A percentile compares a stretch with the other conserved stretches of the same genome.
Evolutionary conservation across 2,113 vertebrate genomes (phyloP).

Genomic region (Heloderma charlesbogerti): DNA sequence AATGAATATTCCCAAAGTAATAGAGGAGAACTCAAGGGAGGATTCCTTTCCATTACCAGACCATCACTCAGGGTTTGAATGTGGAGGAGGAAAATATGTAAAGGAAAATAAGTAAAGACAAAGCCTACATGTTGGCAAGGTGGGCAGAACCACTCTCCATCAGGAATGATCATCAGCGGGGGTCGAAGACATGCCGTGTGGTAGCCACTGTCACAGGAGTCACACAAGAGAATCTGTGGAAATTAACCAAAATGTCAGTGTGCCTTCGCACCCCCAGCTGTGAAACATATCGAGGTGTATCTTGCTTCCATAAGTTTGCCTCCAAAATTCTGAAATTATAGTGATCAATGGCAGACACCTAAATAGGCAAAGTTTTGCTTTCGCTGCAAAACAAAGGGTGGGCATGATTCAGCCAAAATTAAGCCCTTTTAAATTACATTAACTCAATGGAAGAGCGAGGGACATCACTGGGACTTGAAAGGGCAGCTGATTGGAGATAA

Average conservation of each 20-base stretch:
- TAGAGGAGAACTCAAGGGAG: not conserved
- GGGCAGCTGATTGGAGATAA: no score
- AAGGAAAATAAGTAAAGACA: not conserved
- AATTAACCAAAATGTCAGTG: slow-evolving; percentile 46
- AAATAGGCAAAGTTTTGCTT: not conserved
- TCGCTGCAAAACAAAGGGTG: no score
- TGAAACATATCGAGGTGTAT: not conserved
- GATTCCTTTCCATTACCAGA: not conserved
- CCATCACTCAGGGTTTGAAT: not conserved
- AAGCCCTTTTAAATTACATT: not conserved
- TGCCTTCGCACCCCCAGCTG: not conserved
- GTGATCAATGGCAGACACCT: not conserved
- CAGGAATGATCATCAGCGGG: slow-evolving; percentile 96
- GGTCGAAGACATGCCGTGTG: slow-evolving; percentile 97
- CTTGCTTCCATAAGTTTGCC: not conserved
- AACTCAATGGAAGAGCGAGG: not conserved
- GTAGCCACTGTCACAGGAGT: slow-evolving; percentile 94
- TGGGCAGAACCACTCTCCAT: slow-evolving; percentile 98
- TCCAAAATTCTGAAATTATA: not conserved
- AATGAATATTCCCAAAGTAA: not conserved
- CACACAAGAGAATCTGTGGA: slow-evolving; percentile 92
- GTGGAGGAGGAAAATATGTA: not conserved
- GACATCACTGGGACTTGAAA: not conserved
- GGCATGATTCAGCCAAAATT: not conserved
- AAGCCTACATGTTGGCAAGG: slow-evolving; percentile 94